phyloP scores from a whole-genome alignment of 2,797 vertebrate genomes.

The Sitta carolinensis region DNA sequence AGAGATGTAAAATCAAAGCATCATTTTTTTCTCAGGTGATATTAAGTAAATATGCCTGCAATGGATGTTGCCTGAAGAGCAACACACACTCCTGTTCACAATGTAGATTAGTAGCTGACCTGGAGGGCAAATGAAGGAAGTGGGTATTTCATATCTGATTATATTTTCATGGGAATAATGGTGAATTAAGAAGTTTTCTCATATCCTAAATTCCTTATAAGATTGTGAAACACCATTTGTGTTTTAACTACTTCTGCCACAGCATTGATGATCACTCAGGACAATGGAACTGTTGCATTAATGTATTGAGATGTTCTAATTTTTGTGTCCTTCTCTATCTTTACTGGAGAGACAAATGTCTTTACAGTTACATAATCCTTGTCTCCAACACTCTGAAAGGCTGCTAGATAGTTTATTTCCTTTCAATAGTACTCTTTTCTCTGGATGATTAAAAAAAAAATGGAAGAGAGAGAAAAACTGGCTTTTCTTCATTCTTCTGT shows the following conservation, averaged over 20 bases:
- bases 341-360: background rate
- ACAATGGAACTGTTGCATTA: background rate
- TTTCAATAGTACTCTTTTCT: background rate
- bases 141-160: background rate
- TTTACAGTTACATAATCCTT: background rate
- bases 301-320: background rate
- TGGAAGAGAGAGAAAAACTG: rapidly evolving
- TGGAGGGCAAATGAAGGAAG: background rate
- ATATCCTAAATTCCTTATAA: background rate
- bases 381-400: background rate
- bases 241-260: background rate
- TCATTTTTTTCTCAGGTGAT: background rate
- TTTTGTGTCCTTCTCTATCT: background rate
- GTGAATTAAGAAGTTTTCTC: background rate
- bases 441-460: background rate
- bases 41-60: background rate
- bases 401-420: background rate
- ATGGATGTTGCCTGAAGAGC: background rate
- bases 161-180: background rate
- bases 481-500: background rate
- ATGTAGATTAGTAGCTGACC: background rate
- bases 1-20: background rate
- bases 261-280: background rate
- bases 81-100: background rate
- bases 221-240: background rate